Conservation (phyloP, 2,113 vertebrate genomes). For the Takifugu bimaculatus region DNA sequence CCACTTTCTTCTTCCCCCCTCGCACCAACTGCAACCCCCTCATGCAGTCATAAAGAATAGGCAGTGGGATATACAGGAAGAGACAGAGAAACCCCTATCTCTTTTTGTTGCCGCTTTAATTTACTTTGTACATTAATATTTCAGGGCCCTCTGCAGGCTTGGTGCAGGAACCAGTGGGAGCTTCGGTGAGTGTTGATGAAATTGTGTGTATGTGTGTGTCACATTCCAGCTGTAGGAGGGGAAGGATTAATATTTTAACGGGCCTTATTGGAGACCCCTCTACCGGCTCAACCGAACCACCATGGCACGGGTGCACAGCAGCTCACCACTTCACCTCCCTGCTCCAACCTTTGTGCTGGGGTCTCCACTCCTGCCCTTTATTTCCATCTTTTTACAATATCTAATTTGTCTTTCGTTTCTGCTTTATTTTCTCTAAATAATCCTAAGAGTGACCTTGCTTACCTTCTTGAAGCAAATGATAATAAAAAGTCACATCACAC, state of each 20-base stretch:
- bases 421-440: background rate
- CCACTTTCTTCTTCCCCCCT: constrained; percentile 27
- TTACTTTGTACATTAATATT: constrained; percentile 77
- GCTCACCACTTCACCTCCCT: constrained; percentile 33
- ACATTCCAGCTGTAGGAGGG: constrained; percentile 60
- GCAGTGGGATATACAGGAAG: constrained; percentile 68
- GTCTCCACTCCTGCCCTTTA: background rate
- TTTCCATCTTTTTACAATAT: constrained; percentile 2
- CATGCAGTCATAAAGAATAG: constrained; percentile 61
- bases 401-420: background rate
- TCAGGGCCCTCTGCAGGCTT: constrained; percentile 70
- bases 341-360: constrained; percentile 22
- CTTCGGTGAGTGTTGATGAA: constrained; percentile 49
- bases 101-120: constrained; percentile 74
- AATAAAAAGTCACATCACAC: background rate
- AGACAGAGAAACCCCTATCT: constrained; percentile 61
- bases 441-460: background rate
- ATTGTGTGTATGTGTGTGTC: constrained; percentile 46
- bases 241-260: constrained; percentile 76
- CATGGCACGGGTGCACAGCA: constrained; percentile 30
- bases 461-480: background rate
- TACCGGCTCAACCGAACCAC: constrained; percentile 59
- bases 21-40: constrained; percentile 32
- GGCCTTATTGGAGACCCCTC: constrained; percentile 74
- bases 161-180: constrained; percentile 59